Conservation (phyloP, 1,140 invertebrate genomes). For the Zaprionus gabonicus region DNA sequence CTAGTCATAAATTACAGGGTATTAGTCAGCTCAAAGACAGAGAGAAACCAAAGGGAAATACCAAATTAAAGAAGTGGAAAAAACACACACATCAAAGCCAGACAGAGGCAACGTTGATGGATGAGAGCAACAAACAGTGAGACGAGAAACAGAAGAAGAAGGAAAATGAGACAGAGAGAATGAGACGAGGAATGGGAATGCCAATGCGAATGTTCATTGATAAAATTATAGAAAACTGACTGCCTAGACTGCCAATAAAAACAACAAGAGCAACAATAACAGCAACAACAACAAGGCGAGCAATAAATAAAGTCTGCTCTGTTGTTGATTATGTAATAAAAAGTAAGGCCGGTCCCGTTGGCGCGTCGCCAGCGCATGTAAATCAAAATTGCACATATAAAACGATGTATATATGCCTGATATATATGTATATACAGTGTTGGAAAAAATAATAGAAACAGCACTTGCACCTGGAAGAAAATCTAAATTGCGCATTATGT, state of each 20-base stretch:
- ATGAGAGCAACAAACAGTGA: constrained; percentile 8
- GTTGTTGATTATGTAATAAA: constrained; percentile 57
- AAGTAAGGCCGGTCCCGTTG: constrained; percentile 36
- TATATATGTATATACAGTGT: not conserved
- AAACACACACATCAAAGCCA: constrained; percentile 39
- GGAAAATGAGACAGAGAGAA: not conserved
- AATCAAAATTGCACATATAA: constrained; percentile 44
- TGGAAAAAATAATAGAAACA: too few species aligned
- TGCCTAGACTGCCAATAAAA: constrained; percentile 49
- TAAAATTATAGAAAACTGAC: constrained; percentile 50
- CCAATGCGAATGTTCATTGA: constrained; percentile 43
- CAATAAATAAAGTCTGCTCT: constrained; percentile 37
- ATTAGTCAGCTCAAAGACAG: not conserved
- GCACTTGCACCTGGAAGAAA: too few species aligned
- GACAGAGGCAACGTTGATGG: constrained; percentile 34
- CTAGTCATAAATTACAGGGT: not conserved
- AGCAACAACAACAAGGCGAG: constrained; percentile 19
- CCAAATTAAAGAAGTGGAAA: not conserved
- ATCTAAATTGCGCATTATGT: too few species aligned
- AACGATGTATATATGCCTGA: constrained; percentile 4
- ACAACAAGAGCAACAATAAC: constrained; percentile 3
- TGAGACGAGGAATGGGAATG: not conserved
- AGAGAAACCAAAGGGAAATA: not conserved
- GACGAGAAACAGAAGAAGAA: not conserved
- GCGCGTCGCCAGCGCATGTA: constrained; percentile 40